Base-by-base conservation (phyloP, 2,797 vertebrate genomes). In the Sebastes steindachneri region DNA sequence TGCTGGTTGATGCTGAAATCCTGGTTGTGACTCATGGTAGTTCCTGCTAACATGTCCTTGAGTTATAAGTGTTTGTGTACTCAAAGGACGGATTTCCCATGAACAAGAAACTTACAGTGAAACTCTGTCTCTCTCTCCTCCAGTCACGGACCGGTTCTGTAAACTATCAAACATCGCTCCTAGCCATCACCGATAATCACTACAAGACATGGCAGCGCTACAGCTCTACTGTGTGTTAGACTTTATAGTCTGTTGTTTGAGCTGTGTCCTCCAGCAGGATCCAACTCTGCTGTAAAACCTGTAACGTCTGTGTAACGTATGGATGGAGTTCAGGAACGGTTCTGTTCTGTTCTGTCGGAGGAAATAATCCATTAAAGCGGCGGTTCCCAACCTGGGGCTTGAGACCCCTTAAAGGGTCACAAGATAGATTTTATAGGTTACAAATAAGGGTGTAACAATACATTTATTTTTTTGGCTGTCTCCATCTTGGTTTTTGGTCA, bases 101-200 rank as follows among this genome's bases (percentile, higher is more conserved):
- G 86, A 84, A 83, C 33, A 33, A 21, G 72, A 55, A 60, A 21
- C 21, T 33, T 57, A 5, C 9, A 53, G 71, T 55, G 28, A 69
- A 45, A 35, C 69, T 31, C 74, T 3, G 70, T 11, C 33, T 4
- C 31, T 41, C 41, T 51, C 66, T 4, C 79, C 26, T 9, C 14
- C 19, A 45, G 51, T 65, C 60, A 72, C 59, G 10, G 28, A 11
- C 19, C 1, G 58, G 57, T 59, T 89, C 89, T 92, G 92, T 82
- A 63, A 90, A 66, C 76, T 3, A 91, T 90, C 88, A 88, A 77
- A 79, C 79, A 21, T 86, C 3, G 75, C 91, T 90, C 12, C 53
- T 2, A 48, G 91, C 78, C 75, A 83, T 82, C 35, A 7, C 69
- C 33, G 68, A 85, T 93, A 92, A 93, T 93, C 84, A 89, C 81